Evolutionary conservation across 2,797 vertebrate species (phyloP), one percentile per base, ranked within the genome.

Genomic region (Danio aesculapii): DNA sequence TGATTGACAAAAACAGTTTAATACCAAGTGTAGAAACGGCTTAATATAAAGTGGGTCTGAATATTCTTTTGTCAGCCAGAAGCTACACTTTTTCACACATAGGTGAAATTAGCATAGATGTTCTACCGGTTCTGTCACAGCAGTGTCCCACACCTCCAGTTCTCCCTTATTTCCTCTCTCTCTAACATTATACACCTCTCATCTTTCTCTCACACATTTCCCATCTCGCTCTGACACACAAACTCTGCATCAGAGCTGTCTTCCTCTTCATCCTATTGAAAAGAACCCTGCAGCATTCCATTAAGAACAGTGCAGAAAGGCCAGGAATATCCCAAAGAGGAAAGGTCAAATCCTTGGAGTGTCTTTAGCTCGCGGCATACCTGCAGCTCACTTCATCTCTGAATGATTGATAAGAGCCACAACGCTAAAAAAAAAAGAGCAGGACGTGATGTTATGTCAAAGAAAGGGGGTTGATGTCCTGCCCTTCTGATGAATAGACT

Each of bases 301-400:
- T 75, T 78, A 81, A 53, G 9, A 64, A 67, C 19, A 64, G 53
- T n/a, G 49, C 4, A 2, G 64, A 43, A 43, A 83, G 52, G 44
- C 17, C 2, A 12, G 55, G 50, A 74, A 79, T 55, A 63, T 55
- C n/a, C 53, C 41, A 81, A 57, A 39, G 69, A 73, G 58, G 67
- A 59, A 86, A 86, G 79, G 79, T 80, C 72, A 79, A 49, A 76
- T 83, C 83, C 61, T 77, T 67, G 4, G 66, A 72, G 75, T 59
- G 66, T 67, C 58, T 75, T 61, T 53, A 67, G 61, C 72, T 58
- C 3, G 44, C 16, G 58, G 75, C 71, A 68, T 75, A 19, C 59
- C 13, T 49, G 41, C 59, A 14, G 47, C 30, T 62, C 30, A 68
- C 53, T 72, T 76, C 70, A 78, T 76, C 57, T 79, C 55, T 63